These are phyloP conservation scores for Kradibia gibbosae DNA, from an alignment of 1,140 invertebrate genomes.

Conservation along the genomic window DNA sequence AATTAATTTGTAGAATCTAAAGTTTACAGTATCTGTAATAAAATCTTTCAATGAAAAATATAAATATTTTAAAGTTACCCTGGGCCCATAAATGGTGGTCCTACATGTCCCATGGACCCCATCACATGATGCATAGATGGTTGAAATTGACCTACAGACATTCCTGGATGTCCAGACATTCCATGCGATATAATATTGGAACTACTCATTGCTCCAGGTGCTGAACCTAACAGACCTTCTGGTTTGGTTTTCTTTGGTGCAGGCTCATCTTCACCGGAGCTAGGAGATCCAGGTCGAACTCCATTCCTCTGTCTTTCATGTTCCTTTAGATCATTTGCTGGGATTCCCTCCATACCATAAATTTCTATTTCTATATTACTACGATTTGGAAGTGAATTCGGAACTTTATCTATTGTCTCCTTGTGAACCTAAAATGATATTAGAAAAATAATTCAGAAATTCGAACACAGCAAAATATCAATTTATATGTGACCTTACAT, in stretches of 20 bases:
- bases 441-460: background rate
- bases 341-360: conserved; percentile 99
- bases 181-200: conserved; percentile 75
- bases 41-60: background rate
- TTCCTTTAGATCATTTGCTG: conserved; percentile 93
- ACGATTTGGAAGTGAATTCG: conserved; percentile 97
- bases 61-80: conserved; percentile 77
- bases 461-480: background rate
- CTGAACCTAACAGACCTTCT: conserved; percentile 75
- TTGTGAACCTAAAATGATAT: conserved; percentile 90
- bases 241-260: conserved; percentile 80
- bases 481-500: conserved; percentile 52
- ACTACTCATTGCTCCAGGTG: conserved; percentile 69
- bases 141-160: conserved; percentile 75
- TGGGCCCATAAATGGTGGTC: conserved; percentile 81
- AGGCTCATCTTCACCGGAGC: conserved; percentile 85
- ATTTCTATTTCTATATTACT: conserved; percentile 99
- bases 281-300: conserved; percentile 72
- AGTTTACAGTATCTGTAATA: background rate
- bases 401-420: conserved; percentile 99
- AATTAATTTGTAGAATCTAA: background rate
- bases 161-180: conserved; percentile 72
- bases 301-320: conserved; percentile 91
- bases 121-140: conserved; percentile 80
- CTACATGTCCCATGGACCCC: conserved; percentile 79